Conservation (phyloP, 2,113 vertebrate genomes). For the Macaca mulatta region DNA sequence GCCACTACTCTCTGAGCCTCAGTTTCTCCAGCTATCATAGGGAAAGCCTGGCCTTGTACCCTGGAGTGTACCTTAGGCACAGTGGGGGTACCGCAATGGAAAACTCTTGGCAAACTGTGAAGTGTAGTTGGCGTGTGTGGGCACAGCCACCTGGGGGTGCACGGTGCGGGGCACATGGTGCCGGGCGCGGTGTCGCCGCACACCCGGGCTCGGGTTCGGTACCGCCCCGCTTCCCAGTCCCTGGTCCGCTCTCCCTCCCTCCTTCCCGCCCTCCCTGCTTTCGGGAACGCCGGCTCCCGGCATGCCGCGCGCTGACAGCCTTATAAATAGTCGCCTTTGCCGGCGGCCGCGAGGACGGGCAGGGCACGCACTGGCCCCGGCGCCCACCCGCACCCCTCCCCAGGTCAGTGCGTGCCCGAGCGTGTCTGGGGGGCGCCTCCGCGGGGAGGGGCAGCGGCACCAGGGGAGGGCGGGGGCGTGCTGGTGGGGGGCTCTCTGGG, state of each 20-base stretch:
- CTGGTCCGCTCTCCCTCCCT: not conserved
- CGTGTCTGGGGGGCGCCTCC: not conserved
- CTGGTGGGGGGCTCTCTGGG: not conserved
- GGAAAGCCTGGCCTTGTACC: not conserved
- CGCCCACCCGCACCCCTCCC: slow-evolving; percentile 45
- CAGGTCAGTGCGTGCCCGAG: slow-evolving; percentile 76
- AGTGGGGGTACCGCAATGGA: not conserved
- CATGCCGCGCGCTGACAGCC: slow-evolving; percentile 81
- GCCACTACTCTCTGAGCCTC: not conserved
- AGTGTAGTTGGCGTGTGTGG: not conserved
- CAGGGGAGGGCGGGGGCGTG: not conserved
- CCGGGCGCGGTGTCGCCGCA: not conserved
- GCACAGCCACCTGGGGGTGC: not conserved
- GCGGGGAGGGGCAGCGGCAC: not conserved
- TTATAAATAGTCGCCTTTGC: slow-evolving; percentile 82
- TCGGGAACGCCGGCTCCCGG: slow-evolving; percentile 75
- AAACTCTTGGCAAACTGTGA: not conserved
- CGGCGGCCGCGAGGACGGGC: slow-evolving; percentile 67
- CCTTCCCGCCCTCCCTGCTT: not conserved
- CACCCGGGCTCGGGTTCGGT: not conserved
- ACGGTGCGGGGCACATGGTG: no score
- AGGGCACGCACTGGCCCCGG: slow-evolving; percentile 60
- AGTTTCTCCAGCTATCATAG: not conserved
- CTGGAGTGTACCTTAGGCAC: not conserved
- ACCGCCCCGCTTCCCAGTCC: not conserved